A percentile compares a stretch with the other conserved stretches of the same genome.
Conservation (phyloP, 2,797 vertebrate genomes). For the Heliangelus exortis region DNA sequence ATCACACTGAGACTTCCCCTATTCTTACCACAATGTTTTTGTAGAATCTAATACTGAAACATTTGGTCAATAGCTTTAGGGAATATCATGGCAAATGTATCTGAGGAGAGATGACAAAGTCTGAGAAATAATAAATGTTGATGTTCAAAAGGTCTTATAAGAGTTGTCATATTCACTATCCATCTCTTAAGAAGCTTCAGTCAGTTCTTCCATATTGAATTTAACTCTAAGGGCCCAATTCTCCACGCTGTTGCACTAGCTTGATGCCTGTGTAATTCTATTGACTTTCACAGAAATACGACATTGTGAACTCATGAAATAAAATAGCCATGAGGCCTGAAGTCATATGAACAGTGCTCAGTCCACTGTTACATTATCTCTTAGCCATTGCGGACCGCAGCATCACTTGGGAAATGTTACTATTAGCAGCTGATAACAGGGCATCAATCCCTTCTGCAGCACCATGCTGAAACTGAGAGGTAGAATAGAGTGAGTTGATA, state of each 20-base stretch:
- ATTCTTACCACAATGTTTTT: neutral
- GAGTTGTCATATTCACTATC: neutral
- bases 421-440: neutral
- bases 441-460: neutral
- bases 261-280: neutral
- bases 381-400: neutral
- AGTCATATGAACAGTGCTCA: neutral
- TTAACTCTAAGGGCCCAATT: neutral
- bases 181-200: neutral
- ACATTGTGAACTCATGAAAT: neutral
- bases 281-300: neutral
- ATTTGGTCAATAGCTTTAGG: conserved; percentile 40
- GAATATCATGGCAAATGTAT: neutral
- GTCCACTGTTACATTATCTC: neutral
- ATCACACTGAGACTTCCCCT: neutral
- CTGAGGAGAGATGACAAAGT: neutral
- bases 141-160: neutral
- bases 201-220: neutral
- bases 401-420: neutral
- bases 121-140: conserved; percentile 7
- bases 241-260: neutral
- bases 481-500: neutral
- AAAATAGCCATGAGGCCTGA: neutral
- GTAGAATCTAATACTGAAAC: neutral
- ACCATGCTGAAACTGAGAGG: neutral